Base-by-base conservation (phyloP, 2,797 vertebrate genomes). In the Falco peregrinus region DNA sequence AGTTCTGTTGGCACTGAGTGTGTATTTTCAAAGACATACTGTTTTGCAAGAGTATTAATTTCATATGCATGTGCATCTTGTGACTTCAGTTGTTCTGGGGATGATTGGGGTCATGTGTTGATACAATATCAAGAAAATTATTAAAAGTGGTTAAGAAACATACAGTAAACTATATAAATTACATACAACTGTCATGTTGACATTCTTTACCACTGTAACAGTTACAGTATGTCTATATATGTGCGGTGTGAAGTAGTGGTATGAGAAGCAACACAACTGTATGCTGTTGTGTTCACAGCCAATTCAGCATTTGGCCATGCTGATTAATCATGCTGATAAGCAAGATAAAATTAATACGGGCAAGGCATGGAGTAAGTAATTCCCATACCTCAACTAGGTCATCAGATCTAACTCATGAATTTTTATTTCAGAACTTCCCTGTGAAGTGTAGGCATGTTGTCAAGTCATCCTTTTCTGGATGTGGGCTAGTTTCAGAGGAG, bases 281-380 rank as follows among this genome's bases (percentile, higher is more conserved):
- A 61, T 54, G 73, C 41, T 18, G 43, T 45, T 45, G 43, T 45
- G 43, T 45, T 45, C 43, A 45, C 43, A 18, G 43, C 43, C 43
- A 45, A 76, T 47, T 70, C 43, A 93, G 87, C 81, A 84, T 80
- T 69, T 83, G 90, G 41, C 75, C 82, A 70, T 5, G 25, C 41
- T 83, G 82, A 97, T 95, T 92, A 96, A 91, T 93, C 81, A 67
- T 71, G 67, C 64, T 91, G 75, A 77, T 89, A 96, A 87, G 28
- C n/a, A 83, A 89, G 41, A 87, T 67, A 77, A 93, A 94, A 94
- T 84, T 87, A 93, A 96, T 59, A 85, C 9, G 48, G 68, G 68
- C 56, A 96, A 82, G 57, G 45, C 68, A 87, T 63, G 51, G 67
- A 87, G 51, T 70, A 96, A 90, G 24, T 57, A 51, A 91, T 69